These are phyloP conservation scores for Athetis lepigone DNA, from an alignment of 2,888 invertebrate genomes.

Conservation along the genomic window DNA sequence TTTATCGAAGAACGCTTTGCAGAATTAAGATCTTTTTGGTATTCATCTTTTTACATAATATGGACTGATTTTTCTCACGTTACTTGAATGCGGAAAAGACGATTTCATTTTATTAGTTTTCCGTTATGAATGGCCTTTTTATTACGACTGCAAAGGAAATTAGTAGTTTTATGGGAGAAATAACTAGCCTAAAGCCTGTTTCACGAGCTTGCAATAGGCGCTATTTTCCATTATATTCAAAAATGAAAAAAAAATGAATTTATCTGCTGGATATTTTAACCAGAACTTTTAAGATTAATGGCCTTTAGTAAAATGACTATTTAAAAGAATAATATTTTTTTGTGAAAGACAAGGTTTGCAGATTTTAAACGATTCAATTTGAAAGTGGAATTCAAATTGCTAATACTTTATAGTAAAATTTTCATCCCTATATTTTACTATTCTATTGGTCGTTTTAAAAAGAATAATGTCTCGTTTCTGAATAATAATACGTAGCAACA, in stretches of 20 bases:
- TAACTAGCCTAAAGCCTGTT: no score
- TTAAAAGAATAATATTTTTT: no score
- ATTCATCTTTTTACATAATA: conserved; percentile 23
- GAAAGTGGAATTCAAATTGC: background rate
- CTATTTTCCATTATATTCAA: no score
- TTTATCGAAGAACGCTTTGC: conserved; percentile 31
- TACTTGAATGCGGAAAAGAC: background rate
- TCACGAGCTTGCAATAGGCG: no score
- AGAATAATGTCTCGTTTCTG: background rate
- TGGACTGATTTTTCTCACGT: background rate
- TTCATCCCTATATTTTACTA: background rate
- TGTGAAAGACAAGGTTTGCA: background rate
- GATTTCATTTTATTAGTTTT: background rate
- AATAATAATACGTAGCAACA: background rate
- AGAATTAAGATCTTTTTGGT: conserved; percentile 21
- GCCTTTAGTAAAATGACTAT: no score
- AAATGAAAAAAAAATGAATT: no score
- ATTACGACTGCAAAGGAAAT: background rate
- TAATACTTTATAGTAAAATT: background rate
- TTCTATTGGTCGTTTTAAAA: background rate
- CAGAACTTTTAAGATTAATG: no score
- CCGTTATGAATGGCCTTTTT: background rate
- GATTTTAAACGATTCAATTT: background rate
- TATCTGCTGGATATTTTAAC: no score
- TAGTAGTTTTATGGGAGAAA: background rate